Conservation (phyloP, 2,888 invertebrate genomes). For the Phyllotreta striolata region DNA sequence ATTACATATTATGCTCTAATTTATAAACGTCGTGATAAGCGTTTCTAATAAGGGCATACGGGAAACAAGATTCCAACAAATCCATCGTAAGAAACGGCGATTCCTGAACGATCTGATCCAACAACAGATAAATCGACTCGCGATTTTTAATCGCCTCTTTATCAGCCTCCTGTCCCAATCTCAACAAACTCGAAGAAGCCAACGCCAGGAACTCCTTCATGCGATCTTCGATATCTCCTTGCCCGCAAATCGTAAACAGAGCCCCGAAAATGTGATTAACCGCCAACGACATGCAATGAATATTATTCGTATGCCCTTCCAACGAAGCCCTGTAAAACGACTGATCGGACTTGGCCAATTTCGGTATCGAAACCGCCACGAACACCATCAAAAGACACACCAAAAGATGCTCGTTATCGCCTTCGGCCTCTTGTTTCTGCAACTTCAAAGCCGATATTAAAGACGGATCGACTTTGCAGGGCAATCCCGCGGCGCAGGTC, state of each 20-base stretch:
- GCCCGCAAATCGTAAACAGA: slow-evolving; percentile 93
- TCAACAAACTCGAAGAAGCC: slow-evolving; percentile 92
- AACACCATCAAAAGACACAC: slow-evolving; percentile 98
- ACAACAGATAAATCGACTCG: slow-evolving; percentile 94
- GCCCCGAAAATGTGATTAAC: slow-evolving; percentile 97
- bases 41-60: slow-evolving; percentile 96
- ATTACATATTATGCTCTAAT: slow-evolving; percentile 75
- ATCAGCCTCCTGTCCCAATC: slow-evolving; percentile 94
- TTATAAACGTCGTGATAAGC: slow-evolving; percentile 97
- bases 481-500: slow-evolving; percentile 95
- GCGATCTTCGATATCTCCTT: slow-evolving; percentile 95
- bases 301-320: slow-evolving; percentile 97
- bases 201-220: slow-evolving; percentile 95
- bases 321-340: slow-evolving; percentile 88
- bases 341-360: slow-evolving; percentile 88
- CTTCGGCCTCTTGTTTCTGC: slow-evolving; percentile 84
- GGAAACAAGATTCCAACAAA: slow-evolving; percentile 97
- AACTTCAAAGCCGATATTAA: slow-evolving; percentile 88
- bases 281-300: slow-evolving; percentile 97
- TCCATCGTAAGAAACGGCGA: slow-evolving; percentile 99
- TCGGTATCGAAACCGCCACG: slow-evolving; percentile 96
- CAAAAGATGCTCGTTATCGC: slow-evolving; percentile 85
- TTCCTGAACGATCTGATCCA: slow-evolving; percentile 98
- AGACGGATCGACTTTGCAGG: slow-evolving; percentile 95
- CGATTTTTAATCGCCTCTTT: slow-evolving; percentile 93